Evolutionary conservation across 2,113 vertebrate genomes (phyloP).

Genomic region (Pachycephala philippinensis): DNA sequence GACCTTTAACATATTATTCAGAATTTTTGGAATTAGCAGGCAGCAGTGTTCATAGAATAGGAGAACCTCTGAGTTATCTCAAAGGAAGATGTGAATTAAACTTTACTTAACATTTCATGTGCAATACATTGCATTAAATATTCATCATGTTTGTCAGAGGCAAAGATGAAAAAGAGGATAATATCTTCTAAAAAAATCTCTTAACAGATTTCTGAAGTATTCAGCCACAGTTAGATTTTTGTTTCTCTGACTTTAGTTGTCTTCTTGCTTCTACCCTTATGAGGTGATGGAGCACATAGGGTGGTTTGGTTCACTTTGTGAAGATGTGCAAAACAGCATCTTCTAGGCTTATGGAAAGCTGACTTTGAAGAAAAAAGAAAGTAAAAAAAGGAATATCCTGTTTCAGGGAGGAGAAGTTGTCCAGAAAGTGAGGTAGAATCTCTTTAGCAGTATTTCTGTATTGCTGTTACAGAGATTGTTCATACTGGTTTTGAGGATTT

Average conservation of each 20-base stretch:
- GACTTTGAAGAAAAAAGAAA: not conserved
- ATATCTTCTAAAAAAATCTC: not conserved
- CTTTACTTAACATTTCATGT: not conserved
- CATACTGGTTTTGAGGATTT: not conserved
- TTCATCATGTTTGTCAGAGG: not conserved
- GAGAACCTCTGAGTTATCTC: not conserved
- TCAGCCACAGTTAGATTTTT: not conserved
- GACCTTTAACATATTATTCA: not conserved
- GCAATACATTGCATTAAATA: not conserved
- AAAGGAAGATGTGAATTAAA: not conserved
- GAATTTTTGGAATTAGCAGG: not conserved
- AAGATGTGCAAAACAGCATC: not conserved
- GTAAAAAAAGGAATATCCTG: not conserved
- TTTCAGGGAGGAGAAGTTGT: not conserved
- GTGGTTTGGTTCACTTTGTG: not conserved
- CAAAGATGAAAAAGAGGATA: not conserved
- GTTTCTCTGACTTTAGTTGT: not conserved
- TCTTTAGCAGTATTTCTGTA: not conserved
- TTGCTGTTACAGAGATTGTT: not conserved
- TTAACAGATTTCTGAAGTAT: not conserved
- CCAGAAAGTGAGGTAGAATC: not conserved
- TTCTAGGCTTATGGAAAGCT: not conserved
- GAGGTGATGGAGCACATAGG: rapidly evolving
- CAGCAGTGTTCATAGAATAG: not conserved
- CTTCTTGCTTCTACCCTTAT: not conserved